These are phyloP conservation scores for Cryptotis parvus DNA, from an alignment of 2,113 vertebrate species.

Conservation along the genomic window DNA sequence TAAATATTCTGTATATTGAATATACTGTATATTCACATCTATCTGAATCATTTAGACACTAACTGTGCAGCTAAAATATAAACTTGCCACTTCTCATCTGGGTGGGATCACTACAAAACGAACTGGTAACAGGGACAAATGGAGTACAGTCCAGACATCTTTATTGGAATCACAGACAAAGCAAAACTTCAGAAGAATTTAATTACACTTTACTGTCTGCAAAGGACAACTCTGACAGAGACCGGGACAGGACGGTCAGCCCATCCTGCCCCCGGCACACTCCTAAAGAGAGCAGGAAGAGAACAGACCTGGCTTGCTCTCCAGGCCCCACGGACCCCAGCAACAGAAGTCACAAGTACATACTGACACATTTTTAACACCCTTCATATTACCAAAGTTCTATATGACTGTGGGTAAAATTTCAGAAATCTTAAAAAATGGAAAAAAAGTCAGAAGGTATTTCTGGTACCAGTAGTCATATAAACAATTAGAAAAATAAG, in stretches of 20 bases:
- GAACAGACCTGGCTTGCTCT: not conserved
- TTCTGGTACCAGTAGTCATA: too few species aligned
- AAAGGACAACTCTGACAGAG: not conserved
- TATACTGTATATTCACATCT: too few species aligned
- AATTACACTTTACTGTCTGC: not conserved
- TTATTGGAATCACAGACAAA: slow-evolving; percentile 8
- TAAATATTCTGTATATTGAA: too few species aligned
- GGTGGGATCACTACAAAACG: not conserved
- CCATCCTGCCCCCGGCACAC: not conserved
- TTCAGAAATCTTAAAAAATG: slow-evolving; percentile 1
- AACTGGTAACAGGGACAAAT: slow-evolving; percentile 14
- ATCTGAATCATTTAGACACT: not conserved
- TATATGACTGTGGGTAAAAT: slow-evolving; percentile 1
- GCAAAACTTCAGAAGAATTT: not conserved
- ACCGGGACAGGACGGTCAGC: too few species aligned
- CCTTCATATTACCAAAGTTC: slow-evolving; percentile 13
- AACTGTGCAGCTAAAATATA: slow-evolving; percentile 37
- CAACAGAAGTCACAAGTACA: not conserved
- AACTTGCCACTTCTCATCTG: not conserved
- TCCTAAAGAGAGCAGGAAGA: not conserved
- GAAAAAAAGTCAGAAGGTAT: not conserved
- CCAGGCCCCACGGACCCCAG: not conserved
- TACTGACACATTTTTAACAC: not conserved
- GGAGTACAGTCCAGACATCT: not conserved
- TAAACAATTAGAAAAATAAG: not conserved